Evolutionary conservation across 2,113 vertebrate genomes (phyloP).

Genomic region (Zosterops japonicus): DNA sequence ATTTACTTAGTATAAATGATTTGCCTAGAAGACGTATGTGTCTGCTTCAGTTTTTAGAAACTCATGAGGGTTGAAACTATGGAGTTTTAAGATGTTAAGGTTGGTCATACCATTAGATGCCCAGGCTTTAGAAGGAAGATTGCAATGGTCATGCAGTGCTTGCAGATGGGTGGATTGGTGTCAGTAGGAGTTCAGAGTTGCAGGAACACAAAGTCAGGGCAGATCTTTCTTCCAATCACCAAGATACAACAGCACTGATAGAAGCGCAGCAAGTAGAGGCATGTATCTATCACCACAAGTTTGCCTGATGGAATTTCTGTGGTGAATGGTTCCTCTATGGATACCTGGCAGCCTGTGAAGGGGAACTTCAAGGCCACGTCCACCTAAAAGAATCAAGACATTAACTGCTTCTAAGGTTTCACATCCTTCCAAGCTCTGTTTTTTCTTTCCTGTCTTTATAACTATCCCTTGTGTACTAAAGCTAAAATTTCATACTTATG

Average conservation of each 20-base stretch:
- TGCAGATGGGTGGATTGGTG: not conserved
- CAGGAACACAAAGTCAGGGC: not conserved
- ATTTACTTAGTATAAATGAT: not conserved
- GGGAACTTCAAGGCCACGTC: not conserved
- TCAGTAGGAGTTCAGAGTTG: not conserved
- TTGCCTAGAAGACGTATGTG: accelerated
- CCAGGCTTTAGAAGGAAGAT: not conserved
- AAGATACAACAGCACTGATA: not conserved
- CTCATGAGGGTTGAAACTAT: not conserved
- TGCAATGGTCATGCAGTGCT: not conserved
- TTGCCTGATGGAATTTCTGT: not conserved
- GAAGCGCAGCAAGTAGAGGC: not conserved
- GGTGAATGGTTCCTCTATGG: not conserved
- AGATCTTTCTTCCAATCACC: not conserved
- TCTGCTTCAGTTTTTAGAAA: not conserved
- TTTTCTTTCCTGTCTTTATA: not conserved
- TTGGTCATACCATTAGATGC: not conserved
- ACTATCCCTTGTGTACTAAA: not conserved
- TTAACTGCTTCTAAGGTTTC: not conserved
- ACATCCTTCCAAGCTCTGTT: not conserved
- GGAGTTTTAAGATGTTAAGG: not conserved
- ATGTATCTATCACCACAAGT: accelerated
- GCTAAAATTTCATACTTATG: not conserved
- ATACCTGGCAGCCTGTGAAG: not conserved
- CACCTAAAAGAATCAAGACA: not conserved